Conservation (phyloP, 2,888 invertebrate genomes). For the Bibio marci region DNA sequence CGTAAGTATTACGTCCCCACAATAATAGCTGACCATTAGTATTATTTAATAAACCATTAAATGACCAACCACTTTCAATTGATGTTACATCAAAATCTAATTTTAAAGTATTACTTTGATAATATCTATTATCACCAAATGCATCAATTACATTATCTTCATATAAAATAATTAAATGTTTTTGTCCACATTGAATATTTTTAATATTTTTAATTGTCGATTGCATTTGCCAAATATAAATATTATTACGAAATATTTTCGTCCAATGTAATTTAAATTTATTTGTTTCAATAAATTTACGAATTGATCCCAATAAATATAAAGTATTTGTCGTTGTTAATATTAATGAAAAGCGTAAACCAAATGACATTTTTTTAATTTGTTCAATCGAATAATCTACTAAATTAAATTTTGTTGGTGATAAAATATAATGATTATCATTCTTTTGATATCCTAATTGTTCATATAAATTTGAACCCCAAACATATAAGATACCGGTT, state of each 20-base stretch:
- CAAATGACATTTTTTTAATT: slow-evolving; percentile 20
- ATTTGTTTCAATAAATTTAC: not conserved
- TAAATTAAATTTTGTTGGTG: slow-evolving; percentile 19
- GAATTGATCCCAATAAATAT: slow-evolving; percentile 26
- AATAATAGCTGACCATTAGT: slow-evolving; percentile 40
- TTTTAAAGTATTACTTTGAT: slow-evolving; percentile 42
- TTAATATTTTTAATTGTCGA: slow-evolving; percentile 31
- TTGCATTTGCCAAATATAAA: slow-evolving; percentile 18
- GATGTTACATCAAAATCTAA: slow-evolving; percentile 36
- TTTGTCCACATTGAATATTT: slow-evolving; percentile 61
- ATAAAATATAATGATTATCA: not conserved
- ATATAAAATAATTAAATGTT: slow-evolving; percentile 37
- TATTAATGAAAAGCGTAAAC: slow-evolving; percentile 23
- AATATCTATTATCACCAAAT: slow-evolving; percentile 74
- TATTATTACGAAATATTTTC: slow-evolving; percentile 20
- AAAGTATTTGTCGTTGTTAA: slow-evolving; percentile 22
- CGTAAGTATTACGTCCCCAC: slow-evolving; percentile 71
- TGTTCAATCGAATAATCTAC: slow-evolving; percentile 21
- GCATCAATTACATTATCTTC: slow-evolving; percentile 11
- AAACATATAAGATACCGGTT: slow-evolving; percentile 51
- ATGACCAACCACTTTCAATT: slow-evolving; percentile 57
- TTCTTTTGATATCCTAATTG: slow-evolving; percentile 55
- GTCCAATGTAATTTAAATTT: slow-evolving; percentile 22
- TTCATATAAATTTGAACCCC: slow-evolving; percentile 69
- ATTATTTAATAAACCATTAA: slow-evolving; percentile 45